Evolutionary conservation across 2,113 vertebrate genomes (phyloP).

Genomic region (Octodon degus): DNA sequence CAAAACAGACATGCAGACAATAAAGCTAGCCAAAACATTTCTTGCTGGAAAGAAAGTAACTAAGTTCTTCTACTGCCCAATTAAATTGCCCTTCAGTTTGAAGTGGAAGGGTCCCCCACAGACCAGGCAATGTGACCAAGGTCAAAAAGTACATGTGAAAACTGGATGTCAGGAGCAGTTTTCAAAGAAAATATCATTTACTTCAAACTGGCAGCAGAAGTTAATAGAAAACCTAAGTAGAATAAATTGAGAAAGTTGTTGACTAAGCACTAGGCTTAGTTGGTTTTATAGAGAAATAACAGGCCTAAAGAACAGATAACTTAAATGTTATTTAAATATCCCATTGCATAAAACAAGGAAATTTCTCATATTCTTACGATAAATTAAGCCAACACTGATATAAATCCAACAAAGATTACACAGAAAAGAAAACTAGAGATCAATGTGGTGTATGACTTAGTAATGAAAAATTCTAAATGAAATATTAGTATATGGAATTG

Average conservation of each 20-base stretch:
- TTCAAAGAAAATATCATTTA: constrained; percentile 42
- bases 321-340: neutral
- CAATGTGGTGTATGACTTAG: neutral
- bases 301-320: constrained; percentile 36
- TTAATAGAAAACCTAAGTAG: constrained; percentile 47
- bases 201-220: neutral
- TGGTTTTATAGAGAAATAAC: constrained; percentile 34
- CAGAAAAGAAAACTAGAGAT: constrained; percentile 20
- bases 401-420: constrained; percentile 42
- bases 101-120: neutral
- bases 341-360: constrained; percentile 25
- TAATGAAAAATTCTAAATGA: constrained; percentile 45
- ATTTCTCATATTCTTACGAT: constrained; percentile 5
- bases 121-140: neutral
- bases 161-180: constrained; percentile 15
- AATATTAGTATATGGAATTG: neutral
- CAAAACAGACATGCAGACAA: neutral
- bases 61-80: constrained; percentile 12
- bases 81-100: constrained; percentile 27
- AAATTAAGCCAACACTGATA: constrained; percentile 50
- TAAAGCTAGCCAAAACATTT: neutral
- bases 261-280: constrained; percentile 20
- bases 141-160: neutral
- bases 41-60: constrained; percentile 1
- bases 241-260: constrained; percentile 46